phyloP scores from a whole-genome alignment of 2,113 vertebrate genomes.

The Neoarius graeffei region DNA sequence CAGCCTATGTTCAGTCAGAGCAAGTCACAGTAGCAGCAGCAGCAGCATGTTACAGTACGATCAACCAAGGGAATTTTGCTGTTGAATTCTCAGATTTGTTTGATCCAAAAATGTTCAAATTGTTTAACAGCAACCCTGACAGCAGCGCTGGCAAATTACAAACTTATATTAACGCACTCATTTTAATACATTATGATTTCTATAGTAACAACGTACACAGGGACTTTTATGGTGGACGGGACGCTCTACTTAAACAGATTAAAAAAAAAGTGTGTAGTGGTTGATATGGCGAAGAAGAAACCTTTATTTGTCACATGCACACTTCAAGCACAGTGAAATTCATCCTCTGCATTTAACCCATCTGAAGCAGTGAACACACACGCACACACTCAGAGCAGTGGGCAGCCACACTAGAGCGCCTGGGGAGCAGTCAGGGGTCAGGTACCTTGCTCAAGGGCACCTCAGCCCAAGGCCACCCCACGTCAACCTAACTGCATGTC shows the following conservation, averaged over 20 bases:
- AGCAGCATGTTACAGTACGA: not conserved
- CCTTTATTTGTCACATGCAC: not conserved
- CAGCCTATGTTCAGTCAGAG: not conserved
- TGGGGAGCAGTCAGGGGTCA: too few relatives aligned
- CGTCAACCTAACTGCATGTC: too few relatives aligned
- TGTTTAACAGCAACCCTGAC: not conserved
- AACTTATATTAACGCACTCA: not conserved
- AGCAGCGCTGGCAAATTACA: not conserved
- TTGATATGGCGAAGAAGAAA: not conserved
- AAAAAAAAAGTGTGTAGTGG: not conserved
- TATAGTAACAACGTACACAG: not conserved
- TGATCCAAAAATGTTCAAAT: not conserved
- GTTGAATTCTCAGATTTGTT: not conserved
- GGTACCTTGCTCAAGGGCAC: too few relatives aligned
- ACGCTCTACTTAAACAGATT: not conserved
- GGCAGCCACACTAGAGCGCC: too few relatives aligned
- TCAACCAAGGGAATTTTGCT: not conserved
- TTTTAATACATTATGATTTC: not conserved
- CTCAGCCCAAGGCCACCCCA: too few relatives aligned
- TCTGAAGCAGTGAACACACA: too few relatives aligned
- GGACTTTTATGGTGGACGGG: not conserved
- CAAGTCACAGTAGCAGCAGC: not conserved
- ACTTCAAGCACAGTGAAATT: too few relatives aligned
- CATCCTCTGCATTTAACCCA: too few relatives aligned
- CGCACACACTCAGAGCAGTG: too few relatives aligned